phyloP scores from a whole-genome alignment of 2,113 vertebrate species.

The Lampris megalopsis region DNA sequence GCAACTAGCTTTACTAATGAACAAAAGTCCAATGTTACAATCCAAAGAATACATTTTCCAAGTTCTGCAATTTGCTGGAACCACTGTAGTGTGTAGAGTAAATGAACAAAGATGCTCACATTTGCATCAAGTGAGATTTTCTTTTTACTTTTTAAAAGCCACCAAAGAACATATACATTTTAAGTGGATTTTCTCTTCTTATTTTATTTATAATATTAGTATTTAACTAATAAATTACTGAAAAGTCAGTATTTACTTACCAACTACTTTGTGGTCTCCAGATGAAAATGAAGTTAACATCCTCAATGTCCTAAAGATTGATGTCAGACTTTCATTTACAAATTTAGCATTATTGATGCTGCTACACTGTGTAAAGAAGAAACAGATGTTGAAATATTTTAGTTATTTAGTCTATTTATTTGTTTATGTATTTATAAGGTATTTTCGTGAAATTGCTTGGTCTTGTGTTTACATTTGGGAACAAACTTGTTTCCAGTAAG shows the following conservation, averaged over 20 bases:
- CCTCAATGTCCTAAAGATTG: constrained; percentile 13
- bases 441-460: constrained; percentile 34
- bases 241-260: neutral
- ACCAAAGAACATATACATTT: too few relatives aligned
- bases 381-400: neutral
- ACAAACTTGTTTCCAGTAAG: constrained; percentile 62
- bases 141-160: neutral
- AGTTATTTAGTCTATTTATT: neutral
- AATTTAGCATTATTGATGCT: constrained; percentile 34
- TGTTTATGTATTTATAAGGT: constrained; percentile 5
- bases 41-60: too few relatives aligned
- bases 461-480: constrained; percentile 64
- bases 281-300: constrained; percentile 1
- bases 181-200: neutral
- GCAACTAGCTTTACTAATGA: too few relatives aligned
- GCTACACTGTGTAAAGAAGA: constrained; percentile 15
- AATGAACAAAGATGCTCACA: neutral
- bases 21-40: too few relatives aligned
- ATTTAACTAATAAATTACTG: neutral
- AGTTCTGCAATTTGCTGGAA: too few relatives aligned
- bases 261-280: neutral
- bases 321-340: neutral
- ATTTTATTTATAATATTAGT: neutral
- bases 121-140: neutral
- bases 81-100: neutral